Conservation (phyloP, 2,797 vertebrate genomes). For the Gymnothorax reevesii region DNA sequence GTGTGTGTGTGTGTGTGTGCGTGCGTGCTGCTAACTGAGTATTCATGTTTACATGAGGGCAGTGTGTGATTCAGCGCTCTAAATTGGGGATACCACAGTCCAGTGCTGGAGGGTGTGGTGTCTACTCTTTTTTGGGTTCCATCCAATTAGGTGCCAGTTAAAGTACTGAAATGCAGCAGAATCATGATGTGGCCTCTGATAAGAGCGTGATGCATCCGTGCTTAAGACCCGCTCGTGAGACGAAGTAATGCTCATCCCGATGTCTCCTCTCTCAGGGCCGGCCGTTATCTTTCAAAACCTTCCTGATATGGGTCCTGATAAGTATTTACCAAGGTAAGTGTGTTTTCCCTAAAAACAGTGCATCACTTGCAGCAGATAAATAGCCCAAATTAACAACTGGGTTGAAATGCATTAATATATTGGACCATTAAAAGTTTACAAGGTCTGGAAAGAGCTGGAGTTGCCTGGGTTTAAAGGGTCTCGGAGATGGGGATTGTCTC, state of each 20-base stretch:
- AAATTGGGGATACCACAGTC: no score
- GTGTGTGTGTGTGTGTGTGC: conserved; percentile 57
- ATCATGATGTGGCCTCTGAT: no score
- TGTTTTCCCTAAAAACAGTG: not conserved
- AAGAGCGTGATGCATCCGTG: no score
- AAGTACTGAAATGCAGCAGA: no score
- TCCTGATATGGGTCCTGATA: conserved; percentile 97
- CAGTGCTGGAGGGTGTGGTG: no score
- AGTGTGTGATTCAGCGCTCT: no score
- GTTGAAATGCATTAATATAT: no score
- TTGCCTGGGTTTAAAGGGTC: not conserved
- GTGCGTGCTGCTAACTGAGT: not conserved
- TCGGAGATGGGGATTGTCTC: not conserved
- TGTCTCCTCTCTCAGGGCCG: conserved; percentile 78
- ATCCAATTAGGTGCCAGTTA: no score
- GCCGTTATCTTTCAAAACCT: conserved; percentile 94
- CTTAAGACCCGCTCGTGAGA: not conserved
- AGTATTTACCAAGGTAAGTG: conserved; percentile 98
- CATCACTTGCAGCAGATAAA: no score
- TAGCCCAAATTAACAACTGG: no score
- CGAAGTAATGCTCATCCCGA: not conserved
- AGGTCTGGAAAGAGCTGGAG: not conserved
- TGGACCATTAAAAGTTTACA: no score
- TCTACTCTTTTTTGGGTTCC: no score
- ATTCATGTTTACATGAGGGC: not conserved